phyloP scores from a whole-genome alignment of 2,113 vertebrate genomes.

The Hydropotes inermis region DNA sequence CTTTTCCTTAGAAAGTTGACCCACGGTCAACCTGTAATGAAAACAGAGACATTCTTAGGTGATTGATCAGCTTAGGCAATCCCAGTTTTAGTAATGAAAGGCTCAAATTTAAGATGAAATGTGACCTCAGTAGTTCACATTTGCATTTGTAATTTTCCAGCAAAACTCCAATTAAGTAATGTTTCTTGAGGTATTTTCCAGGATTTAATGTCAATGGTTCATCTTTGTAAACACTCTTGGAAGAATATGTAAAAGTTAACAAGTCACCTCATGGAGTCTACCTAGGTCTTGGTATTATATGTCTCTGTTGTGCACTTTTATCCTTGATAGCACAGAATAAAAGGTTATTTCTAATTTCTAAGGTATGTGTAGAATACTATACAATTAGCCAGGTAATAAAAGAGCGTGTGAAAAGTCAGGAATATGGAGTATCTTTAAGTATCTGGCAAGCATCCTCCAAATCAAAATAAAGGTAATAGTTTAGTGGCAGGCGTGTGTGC shows the following conservation, averaged over 20 bases:
- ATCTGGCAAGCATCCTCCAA: background rate
- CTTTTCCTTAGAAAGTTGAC: background rate
- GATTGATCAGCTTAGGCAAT: background rate
- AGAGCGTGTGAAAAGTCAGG: background rate
- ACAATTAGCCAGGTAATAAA: background rate
- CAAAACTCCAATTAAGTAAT: background rate
- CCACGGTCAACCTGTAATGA: background rate
- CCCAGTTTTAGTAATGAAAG: background rate
- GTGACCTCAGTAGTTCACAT: background rate
- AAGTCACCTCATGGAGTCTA: background rate
- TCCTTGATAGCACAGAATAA: background rate
- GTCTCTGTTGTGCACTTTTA: background rate
- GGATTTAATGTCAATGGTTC: background rate
- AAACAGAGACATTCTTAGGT: background rate
- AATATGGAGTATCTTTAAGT: background rate
- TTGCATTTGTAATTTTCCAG: background rate
- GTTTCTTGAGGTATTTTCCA: background rate
- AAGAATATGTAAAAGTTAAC: background rate
- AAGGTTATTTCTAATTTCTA: background rate
- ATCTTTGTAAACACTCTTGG: background rate
- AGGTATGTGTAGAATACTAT: background rate
- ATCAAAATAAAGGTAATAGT: background rate
- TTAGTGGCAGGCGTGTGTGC: background rate
- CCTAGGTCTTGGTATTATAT: background rate
- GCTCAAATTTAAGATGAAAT: background rate